Evolutionary conservation across 2,113 vertebrate species (phyloP).

Genomic region (Cairina moschata): DNA sequence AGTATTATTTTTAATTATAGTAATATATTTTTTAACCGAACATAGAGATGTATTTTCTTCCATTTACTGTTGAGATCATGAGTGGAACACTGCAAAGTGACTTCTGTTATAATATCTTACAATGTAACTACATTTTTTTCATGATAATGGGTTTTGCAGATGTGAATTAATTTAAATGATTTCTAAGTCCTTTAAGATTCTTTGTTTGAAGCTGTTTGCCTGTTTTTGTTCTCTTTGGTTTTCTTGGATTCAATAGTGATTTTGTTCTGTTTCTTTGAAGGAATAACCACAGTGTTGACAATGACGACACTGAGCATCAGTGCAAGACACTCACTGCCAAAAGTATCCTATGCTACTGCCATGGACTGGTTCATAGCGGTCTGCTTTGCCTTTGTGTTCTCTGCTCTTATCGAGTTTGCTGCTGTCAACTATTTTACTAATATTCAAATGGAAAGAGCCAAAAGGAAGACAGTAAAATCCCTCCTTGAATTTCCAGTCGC

Average conservation of each 20-base stretch:
- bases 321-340: slow-evolving; percentile 96
- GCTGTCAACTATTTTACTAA: slow-evolving; percentile 99
- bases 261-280: slow-evolving; percentile 77
- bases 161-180: not conserved
- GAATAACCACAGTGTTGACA: slow-evolving; percentile 97
- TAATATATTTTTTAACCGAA: not conserved
- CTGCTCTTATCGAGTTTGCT: slow-evolving; percentile 97
- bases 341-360: slow-evolving; percentile 98
- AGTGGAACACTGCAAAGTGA: not conserved
- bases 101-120: not conserved
- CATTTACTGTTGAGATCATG: not conserved
- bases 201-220: not conserved
- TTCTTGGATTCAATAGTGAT: not conserved
- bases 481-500: slow-evolving; percentile 80
- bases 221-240: not conserved
- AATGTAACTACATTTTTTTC: not conserved
- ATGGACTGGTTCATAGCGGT: slow-evolving; percentile 99
- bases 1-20: not conserved
- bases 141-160: not conserved
- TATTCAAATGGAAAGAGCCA: slow-evolving; percentile 87
- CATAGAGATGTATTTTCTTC: not conserved
- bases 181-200: not conserved
- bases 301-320: slow-evolving; percentile 99
- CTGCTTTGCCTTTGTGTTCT: slow-evolving; percentile 99
- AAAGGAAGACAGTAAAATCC: slow-evolving; percentile 87